Percentiles rank a stretch among this genome's conserved stretches.
Evolutionary conservation across 1,140 invertebrate species (phyloP).

Genomic region (Drusus annulatus): DNA sequence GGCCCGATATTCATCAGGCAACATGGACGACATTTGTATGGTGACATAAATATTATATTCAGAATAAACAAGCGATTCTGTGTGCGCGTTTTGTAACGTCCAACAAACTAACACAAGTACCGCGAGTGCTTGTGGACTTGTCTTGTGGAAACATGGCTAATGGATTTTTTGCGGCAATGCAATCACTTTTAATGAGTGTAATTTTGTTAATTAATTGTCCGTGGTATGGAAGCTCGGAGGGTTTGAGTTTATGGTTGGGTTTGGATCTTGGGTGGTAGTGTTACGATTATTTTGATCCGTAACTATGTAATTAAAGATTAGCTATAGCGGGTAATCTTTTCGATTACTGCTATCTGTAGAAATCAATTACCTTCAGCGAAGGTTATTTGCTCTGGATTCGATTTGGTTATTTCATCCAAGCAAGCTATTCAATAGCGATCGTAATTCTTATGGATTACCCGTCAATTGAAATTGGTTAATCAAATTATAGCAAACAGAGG

Average conservation of each 20-base stretch:
- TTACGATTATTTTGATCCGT: constrained; percentile 14
- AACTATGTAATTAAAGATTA: constrained; percentile 36
- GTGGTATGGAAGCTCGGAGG: constrained; percentile 1
- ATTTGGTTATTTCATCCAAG: background rate
- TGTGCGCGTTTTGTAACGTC: constrained; percentile 23
- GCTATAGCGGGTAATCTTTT: background rate
- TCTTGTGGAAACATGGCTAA: constrained; percentile 8
- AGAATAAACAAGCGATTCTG: constrained; percentile 7
- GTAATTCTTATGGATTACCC: too few species aligned
- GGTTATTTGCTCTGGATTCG: constrained; percentile 4
- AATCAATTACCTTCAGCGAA: constrained; percentile 18
- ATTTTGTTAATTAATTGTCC: constrained; percentile 44
- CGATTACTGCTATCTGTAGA: constrained; percentile 21
- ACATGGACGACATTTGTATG: constrained; percentile 32
- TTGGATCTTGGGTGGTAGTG: constrained; percentile 28
- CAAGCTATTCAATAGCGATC: too few species aligned
- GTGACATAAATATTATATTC: constrained; percentile 41
- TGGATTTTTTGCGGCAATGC: constrained; percentile 25
- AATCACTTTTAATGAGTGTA: constrained; percentile 41
- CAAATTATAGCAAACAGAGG: too few species aligned
- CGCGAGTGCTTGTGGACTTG: background rate
- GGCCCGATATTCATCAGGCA: constrained; percentile 12
- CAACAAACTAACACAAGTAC: background rate
- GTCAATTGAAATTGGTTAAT: too few species aligned
- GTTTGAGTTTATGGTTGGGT: constrained; percentile 18